Evolutionary conservation across 2,797 vertebrate genomes (phyloP), one percentile per base, ranked within the genome.

Genomic region (Chaenodraco wilsoni): DNA sequence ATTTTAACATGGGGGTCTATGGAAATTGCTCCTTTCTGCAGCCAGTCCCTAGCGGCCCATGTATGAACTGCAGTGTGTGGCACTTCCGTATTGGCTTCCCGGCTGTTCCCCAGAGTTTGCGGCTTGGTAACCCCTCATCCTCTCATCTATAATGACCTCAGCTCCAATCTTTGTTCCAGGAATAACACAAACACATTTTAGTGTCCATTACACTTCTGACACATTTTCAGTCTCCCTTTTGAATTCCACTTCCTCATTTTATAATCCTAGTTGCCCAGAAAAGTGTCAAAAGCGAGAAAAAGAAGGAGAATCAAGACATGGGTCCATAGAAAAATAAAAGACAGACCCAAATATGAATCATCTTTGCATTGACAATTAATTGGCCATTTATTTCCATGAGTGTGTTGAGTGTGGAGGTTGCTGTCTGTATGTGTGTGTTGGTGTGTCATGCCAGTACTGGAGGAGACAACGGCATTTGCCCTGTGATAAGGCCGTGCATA

Each of bases 401-500:
- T 43, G 37, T 58, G 19, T 67, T 65, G 52, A 65, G 62, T 75
- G 67, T 3, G 16, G 48, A 51, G 13, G n/a, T 17, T 19, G 27
- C 23, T 59, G 46, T 67, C 11, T 67, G 5, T n/a, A 16, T 49
- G 61, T 48, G 41, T 61, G 61, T 63, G 52, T 63, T 54, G 75
- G 57, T 57, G 48, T 70, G 73, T 76, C 68, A 75, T 44, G 68
- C 52, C 43, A 41, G 46, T 19, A 83, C 85, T 81, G 45, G 78
- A 76, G 89, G 88, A 91, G 89, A 92, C 91, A 90, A 82, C 84
- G 89, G 82, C 78, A 37, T 93, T 94, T 92, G 89, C 86, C 88
- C 84, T 68, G 72, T 81, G 83, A 91, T 48, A 83, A 88, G 84
- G 78, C 85, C 45, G 1, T 68, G 71, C 78, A 91, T 88, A 92